phyloP scores from a whole-genome alignment of 2,888 invertebrate species.

The Zhuqinia jingwanae region DNA sequence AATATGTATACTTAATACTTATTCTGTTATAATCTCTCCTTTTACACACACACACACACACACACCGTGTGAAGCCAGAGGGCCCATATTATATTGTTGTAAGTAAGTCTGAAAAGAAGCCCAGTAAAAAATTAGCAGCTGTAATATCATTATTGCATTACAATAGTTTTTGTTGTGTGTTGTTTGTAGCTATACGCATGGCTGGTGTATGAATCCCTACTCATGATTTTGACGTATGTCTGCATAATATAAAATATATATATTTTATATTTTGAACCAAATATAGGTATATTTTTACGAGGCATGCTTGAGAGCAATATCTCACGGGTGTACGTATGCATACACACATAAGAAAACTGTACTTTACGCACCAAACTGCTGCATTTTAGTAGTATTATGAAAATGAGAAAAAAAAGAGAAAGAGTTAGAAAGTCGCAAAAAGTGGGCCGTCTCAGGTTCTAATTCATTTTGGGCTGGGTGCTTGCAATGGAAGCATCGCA shows the following conservation, averaged over 20 bases:
- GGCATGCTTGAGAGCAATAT: neutral
- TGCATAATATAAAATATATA: neutral
- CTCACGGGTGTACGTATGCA: neutral
- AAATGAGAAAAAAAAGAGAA: conserved; percentile 71
- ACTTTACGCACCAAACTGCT: conserved; percentile 53
- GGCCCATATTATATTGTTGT: conserved; percentile 17
- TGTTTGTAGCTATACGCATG: conserved; percentile 43
- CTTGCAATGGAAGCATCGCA: conserved; percentile 77
- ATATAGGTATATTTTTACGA: neutral
- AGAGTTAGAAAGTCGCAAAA: conserved; percentile 78
- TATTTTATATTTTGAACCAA: conserved; percentile 38
- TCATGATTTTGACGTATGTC: conserved; percentile 36
- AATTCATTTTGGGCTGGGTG: conserved; percentile 79
- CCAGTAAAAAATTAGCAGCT: conserved; percentile 59
- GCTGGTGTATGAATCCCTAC: conserved; percentile 36
- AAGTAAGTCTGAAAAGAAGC: conserved; percentile 31
- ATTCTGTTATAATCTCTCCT: conserved; percentile 16
- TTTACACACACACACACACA: neutral
- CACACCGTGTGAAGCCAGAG: neutral
- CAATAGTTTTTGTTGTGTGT: conserved; percentile 55
- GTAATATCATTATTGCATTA: conserved; percentile 68
- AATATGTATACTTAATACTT: too few species aligned
- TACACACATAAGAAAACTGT: conserved; percentile 41
- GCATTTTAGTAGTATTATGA: conserved; percentile 44
- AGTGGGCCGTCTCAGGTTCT: conserved; percentile 77